Evolutionary conservation across 2,888 invertebrate genomes (phyloP), one percentile per base, ranked within the genome.

Genomic region (Imbricaverruca yamaguchii): DNA sequence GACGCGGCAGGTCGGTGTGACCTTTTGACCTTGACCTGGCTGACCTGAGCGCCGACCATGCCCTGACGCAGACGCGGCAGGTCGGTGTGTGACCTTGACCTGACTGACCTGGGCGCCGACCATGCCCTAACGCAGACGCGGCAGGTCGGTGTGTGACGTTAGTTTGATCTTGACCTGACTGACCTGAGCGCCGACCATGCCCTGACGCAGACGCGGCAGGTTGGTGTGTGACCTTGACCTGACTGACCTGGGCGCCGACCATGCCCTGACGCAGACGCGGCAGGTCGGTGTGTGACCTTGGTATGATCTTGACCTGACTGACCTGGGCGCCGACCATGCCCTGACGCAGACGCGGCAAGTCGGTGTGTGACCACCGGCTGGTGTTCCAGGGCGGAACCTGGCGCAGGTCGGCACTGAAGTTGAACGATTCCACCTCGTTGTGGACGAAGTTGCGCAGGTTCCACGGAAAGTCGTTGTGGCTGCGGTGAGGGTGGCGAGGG

Each of bases 261-360:
- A 93, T 91, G 83, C 96, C 94, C 85, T 91, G 90, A 85, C 92
- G 90, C 85, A 96, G 90, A 86, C 95, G 91, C 82, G 93, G 93
- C 85, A 96, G 93, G 88, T 96, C 96, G 56, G 96, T 97, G 87
- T 96, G 96, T 85, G 94, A 94, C 94, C 94, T 95, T 87, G 91
- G 91, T 87, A 93, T 93, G 85, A 91, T 90, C 85, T 93, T 92
- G 21, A 7, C 57, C 12, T 2, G n/a, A 82, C 84, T 89, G 87
- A 93, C 93, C 90, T 96, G 96, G 84, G 95, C 96, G 83, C 95
- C 96, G 82, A 97, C 91, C 86, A 93, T 91, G 83, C 96, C 94
- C 85, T 91, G 90, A 85, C 92, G 90, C 85, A 96, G 90, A 86
- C 95, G 91, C 82, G 93, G 93, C 85, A 96, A 93, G 88, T 96